Percentiles rank a stretch among this genome's conserved stretches.
phyloP scores from a whole-genome alignment of 2,888 invertebrate genomes.

The Calameuta filiformis region DNA sequence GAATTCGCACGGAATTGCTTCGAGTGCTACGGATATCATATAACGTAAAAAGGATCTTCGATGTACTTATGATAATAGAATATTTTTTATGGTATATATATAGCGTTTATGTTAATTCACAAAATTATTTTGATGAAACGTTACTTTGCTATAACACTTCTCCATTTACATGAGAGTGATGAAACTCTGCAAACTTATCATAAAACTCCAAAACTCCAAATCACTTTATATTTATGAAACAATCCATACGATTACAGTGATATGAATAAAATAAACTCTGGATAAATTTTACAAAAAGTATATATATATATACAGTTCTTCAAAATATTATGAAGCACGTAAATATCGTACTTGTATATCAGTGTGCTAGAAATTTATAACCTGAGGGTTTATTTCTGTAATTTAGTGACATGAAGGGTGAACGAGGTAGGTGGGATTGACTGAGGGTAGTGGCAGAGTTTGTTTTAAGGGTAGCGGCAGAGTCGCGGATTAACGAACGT shows the following conservation, averaged over 20 bases:
- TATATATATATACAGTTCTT: too few species aligned
- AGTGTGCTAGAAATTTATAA: neutral
- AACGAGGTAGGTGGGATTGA: neutral
- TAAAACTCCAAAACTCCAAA: neutral
- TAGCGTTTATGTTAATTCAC: neutral
- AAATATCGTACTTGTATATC: neutral
- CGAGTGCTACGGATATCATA: neutral
- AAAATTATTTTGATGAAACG: neutral
- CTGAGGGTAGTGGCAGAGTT: neutral
- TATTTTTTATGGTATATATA: neutral
- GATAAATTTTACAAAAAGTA: too few species aligned
- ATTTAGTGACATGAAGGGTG: neutral
- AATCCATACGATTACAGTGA: too few species aligned
- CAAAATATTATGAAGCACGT: neutral
- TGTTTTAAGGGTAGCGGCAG: neutral
- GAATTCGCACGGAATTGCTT: neutral
- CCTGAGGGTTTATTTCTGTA: neutral
- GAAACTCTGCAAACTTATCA: neutral
- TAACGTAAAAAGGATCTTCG: neutral
- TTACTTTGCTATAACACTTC: neutral
- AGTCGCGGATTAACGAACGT: neutral
- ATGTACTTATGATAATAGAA: neutral
- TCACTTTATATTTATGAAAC: neutral
- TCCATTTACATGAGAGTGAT: neutral
- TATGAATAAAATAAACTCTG: too few species aligned